Evolutionary conservation across 2,888 invertebrate genomes (phyloP).

Genomic region (Clunio marinus): DNA sequence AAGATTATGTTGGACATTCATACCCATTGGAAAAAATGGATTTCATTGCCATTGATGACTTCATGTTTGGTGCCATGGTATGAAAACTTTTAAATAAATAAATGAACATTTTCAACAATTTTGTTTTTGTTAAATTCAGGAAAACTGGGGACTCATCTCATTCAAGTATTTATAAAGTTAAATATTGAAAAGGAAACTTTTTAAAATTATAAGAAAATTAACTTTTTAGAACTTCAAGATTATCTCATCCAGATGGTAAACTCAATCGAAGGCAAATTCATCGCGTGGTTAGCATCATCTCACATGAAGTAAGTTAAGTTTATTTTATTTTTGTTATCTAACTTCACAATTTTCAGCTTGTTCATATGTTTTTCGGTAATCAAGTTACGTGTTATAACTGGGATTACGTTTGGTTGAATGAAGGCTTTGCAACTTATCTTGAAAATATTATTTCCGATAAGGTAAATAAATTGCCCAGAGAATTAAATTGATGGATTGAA

Average conservation of each 20-base stretch:
- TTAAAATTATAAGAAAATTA: background rate
- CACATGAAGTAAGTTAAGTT: conserved; percentile 19
- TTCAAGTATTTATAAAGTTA: conserved; percentile 66
- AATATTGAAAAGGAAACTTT: background rate
- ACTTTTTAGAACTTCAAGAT: conserved; percentile 13
- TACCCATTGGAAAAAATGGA: conserved; percentile 49
- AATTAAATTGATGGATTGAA: too few relatives aligned
- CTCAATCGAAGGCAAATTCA: conserved; percentile 9
- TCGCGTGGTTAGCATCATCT: background rate
- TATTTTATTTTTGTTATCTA: too few relatives aligned
- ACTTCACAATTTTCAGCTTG: background rate
- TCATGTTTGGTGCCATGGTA: conserved; percentile 77
- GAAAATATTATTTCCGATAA: conserved; percentile 59
- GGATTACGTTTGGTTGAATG: conserved; percentile 53
- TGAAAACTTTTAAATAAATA: conserved; percentile 16
- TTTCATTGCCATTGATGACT: conserved; percentile 74
- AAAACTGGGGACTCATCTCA: conserved; percentile 77
- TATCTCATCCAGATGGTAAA: conserved; percentile 1
- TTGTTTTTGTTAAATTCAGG: conserved; percentile 3
- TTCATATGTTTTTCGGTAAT: conserved; percentile 31
- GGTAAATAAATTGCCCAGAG: conserved; percentile 51
- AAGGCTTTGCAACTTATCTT: conserved; percentile 64
- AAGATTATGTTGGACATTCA: conserved; percentile 15
- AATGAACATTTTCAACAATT: background rate
- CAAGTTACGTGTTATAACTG: conserved; percentile 27